Conservation (phyloP, 2,797 vertebrate species). For the Lepilemur ruficaudatus region DNA sequence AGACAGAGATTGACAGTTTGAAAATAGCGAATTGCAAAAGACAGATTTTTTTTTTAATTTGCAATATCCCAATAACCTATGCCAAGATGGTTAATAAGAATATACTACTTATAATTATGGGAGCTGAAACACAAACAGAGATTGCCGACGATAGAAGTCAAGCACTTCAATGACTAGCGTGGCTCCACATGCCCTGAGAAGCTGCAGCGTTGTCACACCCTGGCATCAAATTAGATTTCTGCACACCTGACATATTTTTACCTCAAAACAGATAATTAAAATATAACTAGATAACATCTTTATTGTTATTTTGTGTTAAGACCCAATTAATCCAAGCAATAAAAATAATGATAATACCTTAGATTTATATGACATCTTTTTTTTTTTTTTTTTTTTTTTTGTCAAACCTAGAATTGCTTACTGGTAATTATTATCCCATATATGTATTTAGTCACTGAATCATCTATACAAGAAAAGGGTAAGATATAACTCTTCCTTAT, state of each 20-base stretch:
- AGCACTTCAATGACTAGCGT: neutral
- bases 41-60: neutral
- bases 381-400: neutral
- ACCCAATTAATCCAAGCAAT: conserved; percentile 50
- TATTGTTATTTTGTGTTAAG: conserved; percentile 22
- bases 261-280: conserved; percentile 55
- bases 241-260: neutral
- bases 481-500: neutral
- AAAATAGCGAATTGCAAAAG: neutral
- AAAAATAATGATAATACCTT: conserved; percentile 38
- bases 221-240: neutral
- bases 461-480: neutral
- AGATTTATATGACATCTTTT: neutral
- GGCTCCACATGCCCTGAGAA: neutral
- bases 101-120: neutral
- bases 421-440: neutral
- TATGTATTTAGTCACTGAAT: neutral
- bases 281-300: conserved; percentile 1
- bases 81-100: neutral
- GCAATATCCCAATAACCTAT: neutral
- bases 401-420: neutral
- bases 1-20: neutral
- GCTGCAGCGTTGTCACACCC: neutral
- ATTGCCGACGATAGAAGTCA: neutral
- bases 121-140: neutral